Evolutionary conservation across 2,797 vertebrate genomes (phyloP).

Genomic region (Cryptoblepharus egeriae): DNA sequence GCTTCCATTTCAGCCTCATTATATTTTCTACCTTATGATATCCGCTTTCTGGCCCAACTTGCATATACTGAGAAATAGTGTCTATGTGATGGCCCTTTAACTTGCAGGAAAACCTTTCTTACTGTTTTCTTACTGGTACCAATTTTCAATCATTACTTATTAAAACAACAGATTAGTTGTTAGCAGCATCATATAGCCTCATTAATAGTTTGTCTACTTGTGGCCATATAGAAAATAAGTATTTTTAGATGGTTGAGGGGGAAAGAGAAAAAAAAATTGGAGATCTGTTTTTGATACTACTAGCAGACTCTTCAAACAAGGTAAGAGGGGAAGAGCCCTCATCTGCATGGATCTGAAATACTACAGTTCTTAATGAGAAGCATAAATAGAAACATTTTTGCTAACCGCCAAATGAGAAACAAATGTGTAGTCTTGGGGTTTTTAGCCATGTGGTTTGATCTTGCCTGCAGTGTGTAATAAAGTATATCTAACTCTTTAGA

Average conservation of each 20-base stretch:
- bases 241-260: constrained; percentile 19
- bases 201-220: background rate
- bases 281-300: background rate
- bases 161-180: background rate
- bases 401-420: constrained; percentile 66
- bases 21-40: background rate
- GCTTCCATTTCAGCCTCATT: background rate
- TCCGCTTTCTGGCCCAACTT: background rate
- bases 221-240: background rate
- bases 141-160: background rate
- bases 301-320: constrained; percentile 37
- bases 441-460: constrained; percentile 53
- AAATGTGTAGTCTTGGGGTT: constrained; percentile 61
- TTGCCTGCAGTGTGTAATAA: constrained; percentile 28
- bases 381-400: constrained; percentile 60
- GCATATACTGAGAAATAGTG: background rate
- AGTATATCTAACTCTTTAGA: constrained; percentile 35
- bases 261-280: background rate
- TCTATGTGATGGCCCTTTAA: background rate
- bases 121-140: too few relatives aligned
- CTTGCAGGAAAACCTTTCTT: too few relatives aligned
- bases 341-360: constrained; percentile 33
- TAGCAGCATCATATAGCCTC: rapidly evolving
- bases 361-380: constrained; percentile 45
- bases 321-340: constrained; percentile 42